Percentiles rank a stretch among this genome's conserved stretches.
These are phyloP conservation scores for Oncorhynchus tshawytscha DNA, from an alignment of 2,113 vertebrate genomes.

Conservation along the genomic window DNA sequence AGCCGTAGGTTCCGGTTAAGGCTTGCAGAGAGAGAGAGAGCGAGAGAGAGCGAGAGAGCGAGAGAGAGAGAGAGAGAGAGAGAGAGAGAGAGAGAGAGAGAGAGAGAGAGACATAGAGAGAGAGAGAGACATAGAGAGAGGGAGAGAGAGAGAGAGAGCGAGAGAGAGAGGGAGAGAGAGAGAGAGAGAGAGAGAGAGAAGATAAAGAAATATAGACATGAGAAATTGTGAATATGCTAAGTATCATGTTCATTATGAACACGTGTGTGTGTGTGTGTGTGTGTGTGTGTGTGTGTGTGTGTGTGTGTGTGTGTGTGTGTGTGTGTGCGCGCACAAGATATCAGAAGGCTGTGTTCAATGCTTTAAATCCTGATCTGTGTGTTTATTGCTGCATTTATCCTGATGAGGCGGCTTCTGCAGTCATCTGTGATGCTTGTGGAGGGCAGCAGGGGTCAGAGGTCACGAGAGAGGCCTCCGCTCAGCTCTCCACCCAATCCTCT, in stretches of 20 bases:
- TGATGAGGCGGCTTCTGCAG: constrained; percentile 28
- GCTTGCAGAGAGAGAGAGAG: constrained; percentile 62
- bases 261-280: too few species aligned
- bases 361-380: too few species aligned
- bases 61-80: constrained; percentile 29
- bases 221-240: too few species aligned
- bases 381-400: constrained; percentile 9
- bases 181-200: constrained; percentile 16
- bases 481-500: too few species aligned
- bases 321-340: constrained; percentile 18
- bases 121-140: background rate
- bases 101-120: background rate
- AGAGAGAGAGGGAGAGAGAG: constrained; percentile 21
- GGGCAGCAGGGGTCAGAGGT: constrained; percentile 17
- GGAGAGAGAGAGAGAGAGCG: constrained; percentile 39
- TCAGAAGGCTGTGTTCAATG: background rate
- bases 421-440: constrained; percentile 7
- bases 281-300: too few species aligned
- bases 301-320: constrained; percentile 20
- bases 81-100: constrained; percentile 3
- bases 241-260: too few species aligned
- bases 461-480: background rate
- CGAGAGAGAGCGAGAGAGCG: constrained; percentile 56
- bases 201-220: constrained; percentile 59
- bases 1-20: constrained; percentile 85